phyloP scores from a whole-genome alignment of 1,140 invertebrate species.

The Bicyclus anynana region DNA sequence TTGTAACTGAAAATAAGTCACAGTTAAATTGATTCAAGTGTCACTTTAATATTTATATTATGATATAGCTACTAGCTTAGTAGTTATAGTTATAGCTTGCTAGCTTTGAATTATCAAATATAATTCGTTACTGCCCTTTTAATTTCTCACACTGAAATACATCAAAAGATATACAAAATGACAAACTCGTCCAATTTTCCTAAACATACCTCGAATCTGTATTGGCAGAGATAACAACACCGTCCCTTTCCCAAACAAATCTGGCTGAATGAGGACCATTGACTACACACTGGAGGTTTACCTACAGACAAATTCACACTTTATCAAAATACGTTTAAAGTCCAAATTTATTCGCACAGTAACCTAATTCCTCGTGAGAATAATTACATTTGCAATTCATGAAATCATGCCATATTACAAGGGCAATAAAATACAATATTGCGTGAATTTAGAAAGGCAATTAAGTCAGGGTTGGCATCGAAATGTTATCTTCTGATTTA shows the following conservation, averaged over 20 bases:
- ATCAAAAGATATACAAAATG: neutral
- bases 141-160: neutral
- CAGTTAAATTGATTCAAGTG: too few species aligned
- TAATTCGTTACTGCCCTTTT: neutral
- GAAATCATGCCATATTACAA: conserved; percentile 34
- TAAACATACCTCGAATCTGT: conserved; percentile 62
- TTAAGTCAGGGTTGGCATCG: conserved; percentile 22
- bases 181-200: conserved; percentile 5
- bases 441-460: conserved; percentile 35
- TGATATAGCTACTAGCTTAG: too few species aligned
- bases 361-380: conserved; percentile 7
- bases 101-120: too few species aligned
- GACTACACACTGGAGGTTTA: conserved; percentile 58
- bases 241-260: conserved; percentile 68
- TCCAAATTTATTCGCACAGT: conserved; percentile 3
- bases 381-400: conserved; percentile 41
- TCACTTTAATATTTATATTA: too few species aligned
- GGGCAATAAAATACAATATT: conserved; percentile 39
- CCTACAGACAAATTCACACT: conserved; percentile 35
- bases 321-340: conserved; percentile 16
- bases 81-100: too few species aligned
- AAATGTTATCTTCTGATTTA: conserved; percentile 14
- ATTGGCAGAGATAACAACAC: conserved; percentile 61
- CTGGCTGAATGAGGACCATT: conserved; percentile 61
- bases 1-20: too few species aligned